Evolutionary conservation across 2,888 invertebrate genomes (phyloP).

Genomic region (Lucinisca nassula): DNA sequence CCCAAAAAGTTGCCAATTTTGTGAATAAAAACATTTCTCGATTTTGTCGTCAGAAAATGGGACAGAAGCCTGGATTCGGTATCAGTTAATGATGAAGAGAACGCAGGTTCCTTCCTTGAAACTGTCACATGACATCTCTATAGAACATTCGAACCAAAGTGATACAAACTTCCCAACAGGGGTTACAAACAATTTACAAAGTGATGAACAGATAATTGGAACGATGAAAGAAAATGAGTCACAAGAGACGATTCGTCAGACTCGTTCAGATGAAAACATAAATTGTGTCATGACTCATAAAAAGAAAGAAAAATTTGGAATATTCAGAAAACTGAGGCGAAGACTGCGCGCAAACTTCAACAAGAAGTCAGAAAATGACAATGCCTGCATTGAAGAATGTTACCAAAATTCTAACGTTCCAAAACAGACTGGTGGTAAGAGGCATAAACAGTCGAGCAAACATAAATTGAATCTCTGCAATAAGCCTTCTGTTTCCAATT

Average conservation of each 20-base stretch:
- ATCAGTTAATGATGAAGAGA: conserved; percentile 80
- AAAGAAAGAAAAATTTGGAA: conserved; percentile 80
- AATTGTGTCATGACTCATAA: conserved; percentile 63
- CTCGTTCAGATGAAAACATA: conserved; percentile 68
- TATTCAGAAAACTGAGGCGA: conserved; percentile 78
- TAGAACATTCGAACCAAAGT: conserved; percentile 17
- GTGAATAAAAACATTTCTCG: conserved; percentile 14
- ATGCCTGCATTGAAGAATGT: conserved; percentile 71
- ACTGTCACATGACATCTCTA: conserved; percentile 66
- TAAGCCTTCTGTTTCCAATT: conserved; percentile 77
- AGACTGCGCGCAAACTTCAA: conserved; percentile 78
- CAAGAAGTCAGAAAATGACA: conserved; percentile 73
- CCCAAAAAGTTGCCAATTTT: conserved; percentile 37
- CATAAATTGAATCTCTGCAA: conserved; percentile 75
- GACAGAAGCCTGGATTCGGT: not conserved
- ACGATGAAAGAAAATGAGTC: conserved; percentile 68
- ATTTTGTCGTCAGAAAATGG: conserved; percentile 18
- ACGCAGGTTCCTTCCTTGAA: conserved; percentile 74
- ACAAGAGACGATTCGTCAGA: conserved; percentile 62
- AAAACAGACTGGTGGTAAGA: conserved; percentile 72
- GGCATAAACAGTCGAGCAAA: conserved; percentile 76
- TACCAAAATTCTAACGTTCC: conserved; percentile 23
- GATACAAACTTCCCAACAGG: conserved; percentile 32
- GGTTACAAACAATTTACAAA: conserved; percentile 42
- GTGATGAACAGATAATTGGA: conserved; percentile 39